These are phyloP conservation scores for Phortica magna DNA, from an alignment of 2,888 invertebrate species.

Conservation along the genomic window DNA sequence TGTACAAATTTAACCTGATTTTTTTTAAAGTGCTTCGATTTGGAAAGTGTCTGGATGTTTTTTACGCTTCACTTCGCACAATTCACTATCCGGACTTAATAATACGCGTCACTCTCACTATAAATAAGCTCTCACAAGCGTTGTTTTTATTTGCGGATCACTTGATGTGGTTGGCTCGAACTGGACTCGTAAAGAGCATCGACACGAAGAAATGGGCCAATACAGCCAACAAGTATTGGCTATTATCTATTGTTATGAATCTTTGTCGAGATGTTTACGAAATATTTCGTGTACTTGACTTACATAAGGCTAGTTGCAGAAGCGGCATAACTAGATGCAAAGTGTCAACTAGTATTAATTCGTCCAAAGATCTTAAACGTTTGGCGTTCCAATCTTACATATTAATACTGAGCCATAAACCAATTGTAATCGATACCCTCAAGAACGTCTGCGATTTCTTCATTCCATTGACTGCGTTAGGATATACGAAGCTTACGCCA, in stretches of 20 bases:
- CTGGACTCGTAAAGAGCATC: slow-evolving; percentile 81
- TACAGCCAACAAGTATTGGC: slow-evolving; percentile 89
- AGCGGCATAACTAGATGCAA: slow-evolving; percentile 69
- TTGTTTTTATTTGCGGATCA: slow-evolving; percentile 91
- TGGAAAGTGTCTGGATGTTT: slow-evolving; percentile 89
- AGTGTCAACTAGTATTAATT: slow-evolving; percentile 63
- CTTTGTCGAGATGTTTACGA: slow-evolving; percentile 91
- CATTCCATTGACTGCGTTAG: slow-evolving; percentile 90
- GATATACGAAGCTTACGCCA: slow-evolving; percentile 87
- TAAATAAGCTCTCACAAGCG: slow-evolving; percentile 89
- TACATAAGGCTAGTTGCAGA: slow-evolving; percentile 78
- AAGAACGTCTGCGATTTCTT: slow-evolving; percentile 93
- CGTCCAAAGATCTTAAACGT: slow-evolving; percentile 62
- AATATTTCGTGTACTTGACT: slow-evolving; percentile 83
- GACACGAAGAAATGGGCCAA: slow-evolving; percentile 88
- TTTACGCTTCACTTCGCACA: slow-evolving; percentile 86
- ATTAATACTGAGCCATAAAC: slow-evolving; percentile 79
- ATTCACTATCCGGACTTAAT: slow-evolving; percentile 86
- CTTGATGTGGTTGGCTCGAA: slow-evolving; percentile 89
- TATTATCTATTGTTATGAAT: slow-evolving; percentile 89
- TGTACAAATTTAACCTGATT: neutral
- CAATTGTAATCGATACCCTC: slow-evolving; percentile 88
- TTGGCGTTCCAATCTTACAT: slow-evolving; percentile 67
- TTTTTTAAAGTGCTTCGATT: slow-evolving; percentile 87
- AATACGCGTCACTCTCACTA: slow-evolving; percentile 85